phyloP scores from a whole-genome alignment of 2,888 invertebrate species.

The Ceratothoa steindachneri region DNA sequence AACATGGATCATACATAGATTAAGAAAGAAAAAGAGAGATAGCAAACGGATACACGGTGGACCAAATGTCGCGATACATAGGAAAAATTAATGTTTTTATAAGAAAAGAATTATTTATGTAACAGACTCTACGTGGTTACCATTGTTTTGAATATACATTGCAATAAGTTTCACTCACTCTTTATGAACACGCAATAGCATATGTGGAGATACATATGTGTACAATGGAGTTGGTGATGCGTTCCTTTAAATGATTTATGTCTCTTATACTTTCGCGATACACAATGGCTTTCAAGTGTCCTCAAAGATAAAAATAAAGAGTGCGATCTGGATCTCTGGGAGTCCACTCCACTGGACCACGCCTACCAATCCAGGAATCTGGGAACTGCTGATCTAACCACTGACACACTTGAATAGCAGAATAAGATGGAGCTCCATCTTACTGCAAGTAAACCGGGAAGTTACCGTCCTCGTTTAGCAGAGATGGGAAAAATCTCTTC shows the following conservation, averaged over 20 bases:
- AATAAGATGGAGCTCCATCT: not conserved
- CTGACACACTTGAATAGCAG: not conserved
- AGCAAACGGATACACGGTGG: not conserved
- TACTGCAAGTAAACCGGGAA: conserved; percentile 5
- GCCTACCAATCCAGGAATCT: conserved; percentile 18
- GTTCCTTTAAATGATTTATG: not conserved
- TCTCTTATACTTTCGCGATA: not conserved
- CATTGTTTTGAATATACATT: conserved; percentile 1
- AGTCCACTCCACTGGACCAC: conserved; percentile 20
- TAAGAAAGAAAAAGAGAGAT: too few species aligned
- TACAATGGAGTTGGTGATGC: conserved; percentile 8
- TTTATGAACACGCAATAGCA: conserved; percentile 3
- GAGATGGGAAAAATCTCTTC: conserved; percentile 19
- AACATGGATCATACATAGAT: too few species aligned
- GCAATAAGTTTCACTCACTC: conserved; percentile 10
- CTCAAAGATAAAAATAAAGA: conserved; percentile 12
- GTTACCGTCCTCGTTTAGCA: conserved; percentile 23
- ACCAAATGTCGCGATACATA: not conserved
- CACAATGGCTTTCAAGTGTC: conserved; percentile 2
- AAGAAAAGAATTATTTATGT: not conserved
- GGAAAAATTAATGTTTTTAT: not conserved
- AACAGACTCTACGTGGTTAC: not conserved
- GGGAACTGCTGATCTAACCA: conserved; percentile 8
- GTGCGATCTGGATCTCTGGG: not conserved
- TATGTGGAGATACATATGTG: conserved; percentile 11